Conservation (phyloP, 2,797 vertebrate species). For the Echiichthys vipera region DNA sequence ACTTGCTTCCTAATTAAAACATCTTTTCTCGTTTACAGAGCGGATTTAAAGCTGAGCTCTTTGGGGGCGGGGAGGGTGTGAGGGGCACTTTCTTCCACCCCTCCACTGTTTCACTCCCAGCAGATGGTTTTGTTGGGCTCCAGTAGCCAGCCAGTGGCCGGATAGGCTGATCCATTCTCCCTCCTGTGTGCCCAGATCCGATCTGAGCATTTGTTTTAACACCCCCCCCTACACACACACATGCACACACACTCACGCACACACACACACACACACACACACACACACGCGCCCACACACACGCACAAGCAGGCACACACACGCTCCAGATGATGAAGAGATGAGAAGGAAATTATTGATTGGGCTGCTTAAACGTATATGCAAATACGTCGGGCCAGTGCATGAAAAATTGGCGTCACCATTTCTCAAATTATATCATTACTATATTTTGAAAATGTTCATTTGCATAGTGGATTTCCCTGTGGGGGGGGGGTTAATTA, state of each 20-base stretch:
- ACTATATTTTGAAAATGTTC: constrained; percentile 99
- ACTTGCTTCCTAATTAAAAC: constrained; percentile 99
- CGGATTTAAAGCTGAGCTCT: constrained; percentile 94
- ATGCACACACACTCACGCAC: no score
- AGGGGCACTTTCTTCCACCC: constrained; percentile 83
- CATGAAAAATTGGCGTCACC: constrained; percentile 93
- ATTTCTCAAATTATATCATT: constrained; percentile 99
- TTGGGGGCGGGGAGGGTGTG: constrained; percentile 86
- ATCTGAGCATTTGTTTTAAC: constrained; percentile 57
- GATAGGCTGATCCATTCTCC: constrained; percentile 62
- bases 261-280: neutral
- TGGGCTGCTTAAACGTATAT: constrained; percentile 83
- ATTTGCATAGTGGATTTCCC: constrained; percentile 99
- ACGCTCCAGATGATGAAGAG: constrained; percentile 88
- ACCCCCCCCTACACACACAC: neutral
- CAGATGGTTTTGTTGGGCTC: constrained; percentile 80
- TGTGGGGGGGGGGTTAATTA: constrained; percentile 96
- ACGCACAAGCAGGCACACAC: neutral
- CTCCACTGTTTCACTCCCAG: constrained; percentile 60
- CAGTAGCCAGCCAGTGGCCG: constrained; percentile 81
- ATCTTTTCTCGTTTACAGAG: constrained; percentile 96
- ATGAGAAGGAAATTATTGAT: constrained; percentile 76
- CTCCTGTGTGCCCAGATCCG: constrained; percentile 54
- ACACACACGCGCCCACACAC: neutral
- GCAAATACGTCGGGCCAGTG: constrained; percentile 88